Percentiles rank a stretch among this genome's conserved stretches.
These are phyloP conservation scores for Oryzias woworae DNA, from an alignment of 2,113 vertebrate species.

Conservation along the genomic window DNA sequence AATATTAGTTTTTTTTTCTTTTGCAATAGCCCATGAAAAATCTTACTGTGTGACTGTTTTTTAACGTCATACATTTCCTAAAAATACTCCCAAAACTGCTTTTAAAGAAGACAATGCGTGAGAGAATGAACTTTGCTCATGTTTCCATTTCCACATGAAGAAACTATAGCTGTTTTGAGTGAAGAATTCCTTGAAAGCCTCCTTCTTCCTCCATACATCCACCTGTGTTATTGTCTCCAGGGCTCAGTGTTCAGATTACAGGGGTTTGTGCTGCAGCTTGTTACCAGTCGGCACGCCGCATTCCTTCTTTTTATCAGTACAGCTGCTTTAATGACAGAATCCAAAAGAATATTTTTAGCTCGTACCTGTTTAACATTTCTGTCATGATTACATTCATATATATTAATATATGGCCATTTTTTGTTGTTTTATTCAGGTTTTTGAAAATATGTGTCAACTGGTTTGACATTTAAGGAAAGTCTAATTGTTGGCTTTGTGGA, in stretches of 20 bases:
- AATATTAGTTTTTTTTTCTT: too few species aligned
- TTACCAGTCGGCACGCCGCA: conserved; percentile 32
- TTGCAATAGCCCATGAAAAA: too few species aligned
- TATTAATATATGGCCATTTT: too few species aligned
- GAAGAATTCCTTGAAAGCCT: conserved; percentile 14
- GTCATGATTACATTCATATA: not conserved
- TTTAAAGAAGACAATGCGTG: conserved; percentile 26
- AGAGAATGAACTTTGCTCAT: conserved; percentile 21
- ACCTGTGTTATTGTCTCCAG: conserved; percentile 63
- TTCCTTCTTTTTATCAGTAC: conserved; percentile 57
- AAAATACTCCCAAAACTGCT: conserved; percentile 18
- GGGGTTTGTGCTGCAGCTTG: conserved; percentile 64
- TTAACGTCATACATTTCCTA: conserved; percentile 9
- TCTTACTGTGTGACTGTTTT: too few species aligned
- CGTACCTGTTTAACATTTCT: not conserved
- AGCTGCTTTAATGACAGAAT: conserved; percentile 22
- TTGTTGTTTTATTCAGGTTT: too few species aligned
- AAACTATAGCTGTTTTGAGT: conserved; percentile 35
- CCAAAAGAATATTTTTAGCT: not conserved
- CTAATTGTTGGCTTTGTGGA: conserved; percentile 23
- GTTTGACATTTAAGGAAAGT: conserved; percentile 24
- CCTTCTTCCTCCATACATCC: conserved; percentile 16
- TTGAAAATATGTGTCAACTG: not conserved
- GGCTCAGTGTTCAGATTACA: conserved; percentile 60
- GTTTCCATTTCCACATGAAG: conserved; percentile 21